These are phyloP conservation scores for Anas platyrhynchos DNA, from an alignment of 2,113 vertebrate genomes.

Conservation along the genomic window DNA sequence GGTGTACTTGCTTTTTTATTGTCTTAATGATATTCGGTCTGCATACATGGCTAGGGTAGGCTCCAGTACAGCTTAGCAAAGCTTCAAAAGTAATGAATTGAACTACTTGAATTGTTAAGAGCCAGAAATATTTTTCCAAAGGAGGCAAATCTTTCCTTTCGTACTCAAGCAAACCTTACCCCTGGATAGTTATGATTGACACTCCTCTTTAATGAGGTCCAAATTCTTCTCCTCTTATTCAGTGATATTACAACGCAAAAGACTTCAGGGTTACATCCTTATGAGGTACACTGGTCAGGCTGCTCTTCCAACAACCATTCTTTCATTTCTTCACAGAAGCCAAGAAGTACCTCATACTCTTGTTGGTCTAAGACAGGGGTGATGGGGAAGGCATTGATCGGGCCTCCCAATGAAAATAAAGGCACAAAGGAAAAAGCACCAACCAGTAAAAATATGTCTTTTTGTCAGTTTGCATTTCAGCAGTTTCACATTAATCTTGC, in stretches of 20 bases:
- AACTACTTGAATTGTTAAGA: neutral
- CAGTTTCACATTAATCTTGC: slow-evolving; percentile 69
- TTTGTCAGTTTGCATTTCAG: slow-evolving; percentile 58
- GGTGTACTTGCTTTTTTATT: neutral
- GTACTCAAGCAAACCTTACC: neutral
- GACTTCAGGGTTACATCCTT: neutral
- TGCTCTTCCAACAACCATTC: slow-evolving; percentile 21
- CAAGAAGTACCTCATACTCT: neutral
- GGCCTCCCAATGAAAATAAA: neutral
- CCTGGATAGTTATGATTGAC: neutral
- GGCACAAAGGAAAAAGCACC: slow-evolving; percentile 33
- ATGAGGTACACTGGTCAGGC: neutral
- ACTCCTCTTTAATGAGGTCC: neutral
- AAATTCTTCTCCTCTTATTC: slow-evolving; percentile 34
- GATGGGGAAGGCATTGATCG: neutral
- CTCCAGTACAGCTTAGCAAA: neutral
- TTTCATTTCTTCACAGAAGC: slow-evolving; percentile 18
- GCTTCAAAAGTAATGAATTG: neutral
- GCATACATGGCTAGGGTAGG: neutral
- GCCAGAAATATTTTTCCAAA: neutral
- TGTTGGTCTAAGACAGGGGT: neutral
- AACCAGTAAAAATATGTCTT: slow-evolving; percentile 60
- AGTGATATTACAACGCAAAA: slow-evolving; percentile 28
- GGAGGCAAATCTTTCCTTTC: neutral
- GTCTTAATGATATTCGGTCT: neutral